Percentiles rank a stretch among this genome's conserved stretches.
phyloP scores from a whole-genome alignment of 2,888 invertebrate genomes.

The Ethmia dodecea region DNA sequence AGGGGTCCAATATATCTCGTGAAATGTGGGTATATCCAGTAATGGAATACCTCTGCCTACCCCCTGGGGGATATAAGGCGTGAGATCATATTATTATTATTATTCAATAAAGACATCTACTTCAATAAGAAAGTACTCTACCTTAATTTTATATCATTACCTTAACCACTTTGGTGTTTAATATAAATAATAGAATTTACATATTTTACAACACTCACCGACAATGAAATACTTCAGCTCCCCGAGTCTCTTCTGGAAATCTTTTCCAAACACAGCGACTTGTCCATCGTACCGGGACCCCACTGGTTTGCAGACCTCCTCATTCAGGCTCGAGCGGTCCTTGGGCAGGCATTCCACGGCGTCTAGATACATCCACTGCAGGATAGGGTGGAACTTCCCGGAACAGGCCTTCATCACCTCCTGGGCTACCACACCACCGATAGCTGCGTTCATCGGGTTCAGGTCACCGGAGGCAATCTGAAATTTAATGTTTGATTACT shows the following conservation, averaged over 20 bases:
- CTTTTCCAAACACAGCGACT: conserved; percentile 93
- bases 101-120: too few relatives aligned
- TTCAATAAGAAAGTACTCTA: too few relatives aligned
- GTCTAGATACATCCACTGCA: conserved; percentile 97
- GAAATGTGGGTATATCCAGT: too few relatives aligned
- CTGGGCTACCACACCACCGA: conserved; percentile 98
- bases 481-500: too few relatives aligned
- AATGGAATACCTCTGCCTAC: too few relatives aligned
- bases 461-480: conserved; percentile 85
- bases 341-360: conserved; percentile 95
- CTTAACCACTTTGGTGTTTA: too few relatives aligned
- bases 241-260: conserved; percentile 91
- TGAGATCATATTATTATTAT: too few relatives aligned
- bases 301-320: conserved; percentile 84
- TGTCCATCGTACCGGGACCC: conserved; percentile 92
- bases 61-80: too few relatives aligned
- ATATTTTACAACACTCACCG: conserved; percentile 42
- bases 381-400: conserved; percentile 95
- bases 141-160: too few relatives aligned
- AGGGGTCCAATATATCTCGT: too few relatives aligned
- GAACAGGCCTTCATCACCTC: conserved; percentile 99
- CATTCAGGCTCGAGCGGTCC: conserved; percentile 79
- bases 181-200: background rate
- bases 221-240: conserved; percentile 88
- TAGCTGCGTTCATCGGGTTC: conserved; percentile 94